phyloP scores from a whole-genome alignment of 2,888 invertebrate genomes.

The Schizaphis graminum region DNA sequence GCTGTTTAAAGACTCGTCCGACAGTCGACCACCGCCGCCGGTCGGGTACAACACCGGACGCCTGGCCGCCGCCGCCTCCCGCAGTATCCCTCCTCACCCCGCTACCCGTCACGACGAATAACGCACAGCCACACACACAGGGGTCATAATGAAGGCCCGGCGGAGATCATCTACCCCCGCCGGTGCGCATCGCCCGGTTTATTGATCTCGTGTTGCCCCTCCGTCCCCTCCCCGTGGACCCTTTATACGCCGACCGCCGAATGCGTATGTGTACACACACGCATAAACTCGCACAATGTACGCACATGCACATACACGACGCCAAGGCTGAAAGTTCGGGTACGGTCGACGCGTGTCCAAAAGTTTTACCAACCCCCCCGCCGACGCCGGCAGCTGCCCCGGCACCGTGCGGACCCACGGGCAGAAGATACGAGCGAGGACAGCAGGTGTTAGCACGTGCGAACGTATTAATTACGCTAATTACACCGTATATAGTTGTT shows the following conservation, averaged over 20 bases:
- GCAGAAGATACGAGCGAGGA: slow-evolving; percentile 1
- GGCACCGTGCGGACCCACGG: not conserved
- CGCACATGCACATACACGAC: not conserved
- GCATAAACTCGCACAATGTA: not conserved
- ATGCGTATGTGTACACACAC: slow-evolving; percentile 18
- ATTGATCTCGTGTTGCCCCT: slow-evolving; percentile 62
- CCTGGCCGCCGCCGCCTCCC: not conserved
- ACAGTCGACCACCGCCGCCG: not conserved
- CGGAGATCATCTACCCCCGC: slow-evolving; percentile 56
- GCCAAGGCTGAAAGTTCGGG: slow-evolving; percentile 44
- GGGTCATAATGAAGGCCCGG: slow-evolving; percentile 63
- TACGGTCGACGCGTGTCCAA: slow-evolving; percentile 60
- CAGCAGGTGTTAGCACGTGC: slow-evolving; percentile 61
- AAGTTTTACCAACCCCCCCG: slow-evolving; percentile 21
- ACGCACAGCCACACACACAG: slow-evolving; percentile 38
- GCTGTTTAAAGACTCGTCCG: slow-evolving; percentile 4
- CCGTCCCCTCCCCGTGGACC: not conserved
- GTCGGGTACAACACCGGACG: no score
- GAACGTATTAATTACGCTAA: slow-evolving; percentile 64
- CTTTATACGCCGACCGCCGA: slow-evolving; percentile 44
- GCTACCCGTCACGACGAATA: not conserved
- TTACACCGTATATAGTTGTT: slow-evolving; percentile 25
- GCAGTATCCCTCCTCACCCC: not conserved
- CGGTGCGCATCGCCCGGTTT: slow-evolving; percentile 65
- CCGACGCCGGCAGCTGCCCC: not conserved